Conservation (phyloP, 2,888 invertebrate genomes). For the Mactromeris polynyma region DNA sequence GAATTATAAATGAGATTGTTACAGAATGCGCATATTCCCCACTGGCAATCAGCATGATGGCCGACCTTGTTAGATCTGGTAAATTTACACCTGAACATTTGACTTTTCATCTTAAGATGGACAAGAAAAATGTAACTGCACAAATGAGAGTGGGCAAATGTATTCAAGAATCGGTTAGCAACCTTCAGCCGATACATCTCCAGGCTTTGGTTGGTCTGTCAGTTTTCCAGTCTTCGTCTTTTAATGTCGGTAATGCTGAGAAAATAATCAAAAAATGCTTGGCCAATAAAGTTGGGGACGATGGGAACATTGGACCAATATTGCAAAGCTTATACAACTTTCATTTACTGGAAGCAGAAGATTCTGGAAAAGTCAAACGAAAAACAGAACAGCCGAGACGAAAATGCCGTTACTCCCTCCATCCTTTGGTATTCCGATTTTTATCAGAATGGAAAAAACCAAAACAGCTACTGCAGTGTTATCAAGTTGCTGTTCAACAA, state of each 20-base stretch:
- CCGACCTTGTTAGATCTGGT: constrained; percentile 33
- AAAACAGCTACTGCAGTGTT: not conserved
- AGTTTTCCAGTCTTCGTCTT: constrained; percentile 56
- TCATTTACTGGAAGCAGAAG: constrained; percentile 45
- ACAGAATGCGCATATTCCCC: constrained; percentile 60
- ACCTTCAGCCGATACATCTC: constrained; percentile 9
- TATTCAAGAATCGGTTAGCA: constrained; percentile 38
- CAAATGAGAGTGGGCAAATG: constrained; percentile 45
- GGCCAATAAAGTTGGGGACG: not conserved
- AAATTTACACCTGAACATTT: constrained; percentile 55
- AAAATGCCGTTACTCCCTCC: constrained; percentile 47
- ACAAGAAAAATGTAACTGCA: constrained; percentile 59
- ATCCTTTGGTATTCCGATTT: constrained; percentile 62
- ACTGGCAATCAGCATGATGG: constrained; percentile 56
- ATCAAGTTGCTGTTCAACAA: constrained; percentile 31
- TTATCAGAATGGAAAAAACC: constrained; percentile 53
- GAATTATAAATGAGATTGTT: constrained; percentile 48
- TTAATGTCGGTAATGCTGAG: constrained; percentile 29
- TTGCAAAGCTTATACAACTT: constrained; percentile 33
- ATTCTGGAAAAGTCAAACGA: not conserved
- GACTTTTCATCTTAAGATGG: constrained; percentile 57
- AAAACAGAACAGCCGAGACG: not conserved
- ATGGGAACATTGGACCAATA: not conserved
- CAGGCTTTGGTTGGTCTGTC: constrained; percentile 43
- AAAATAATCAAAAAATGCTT: constrained; percentile 16